phyloP scores from a whole-genome alignment of 30 jellyfish, hydroid and myxozoan genomes.

The Aurelia aurita region DNA sequence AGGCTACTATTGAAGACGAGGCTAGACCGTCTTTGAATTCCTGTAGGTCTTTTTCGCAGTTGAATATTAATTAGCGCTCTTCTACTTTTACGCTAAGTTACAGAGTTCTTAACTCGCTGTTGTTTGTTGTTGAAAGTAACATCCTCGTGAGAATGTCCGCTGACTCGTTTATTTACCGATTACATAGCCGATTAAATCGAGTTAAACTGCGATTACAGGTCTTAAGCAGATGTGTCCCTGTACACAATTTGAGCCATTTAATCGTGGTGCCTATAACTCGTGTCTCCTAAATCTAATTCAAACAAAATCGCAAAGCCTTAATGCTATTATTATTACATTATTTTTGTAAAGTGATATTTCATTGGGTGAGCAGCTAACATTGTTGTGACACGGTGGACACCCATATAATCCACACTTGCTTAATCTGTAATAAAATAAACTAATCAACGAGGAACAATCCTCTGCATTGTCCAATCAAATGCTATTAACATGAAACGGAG shows the following conservation, averaged over 20 bases:
- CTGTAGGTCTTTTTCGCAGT: too few species aligned
- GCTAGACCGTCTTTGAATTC: too few species aligned
- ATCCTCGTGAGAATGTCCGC: conserved; percentile 11
- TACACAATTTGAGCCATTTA: neutral
- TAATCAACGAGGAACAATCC: conserved; percentile 43
- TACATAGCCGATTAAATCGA: conserved; percentile 34
- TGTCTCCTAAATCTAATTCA: conserved; percentile 32
- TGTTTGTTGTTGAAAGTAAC: neutral
- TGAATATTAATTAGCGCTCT: too few species aligned
- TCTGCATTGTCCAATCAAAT: conserved; percentile 18
- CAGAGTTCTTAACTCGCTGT: neutral
- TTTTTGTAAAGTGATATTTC: conserved; percentile 55
- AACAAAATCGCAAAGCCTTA: conserved; percentile 11
- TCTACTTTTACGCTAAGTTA: too few species aligned
- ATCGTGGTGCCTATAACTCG: conserved; percentile 35
- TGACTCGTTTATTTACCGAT: conserved; percentile 19
- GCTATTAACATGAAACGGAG: conserved; percentile 66
- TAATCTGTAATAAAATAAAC: conserved; percentile 40
- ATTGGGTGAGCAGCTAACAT: conserved; percentile 18
- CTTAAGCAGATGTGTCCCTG: conserved; percentile 46
- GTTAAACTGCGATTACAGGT: conserved; percentile 55
- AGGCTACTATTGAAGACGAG: too few species aligned
- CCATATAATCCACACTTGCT: conserved; percentile 24
- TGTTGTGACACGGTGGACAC: conserved; percentile 28
- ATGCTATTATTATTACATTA: conserved; percentile 33